Evolutionary conservation across 2,888 invertebrate species (phyloP).

Genomic region (Drosophila paracracens): DNA sequence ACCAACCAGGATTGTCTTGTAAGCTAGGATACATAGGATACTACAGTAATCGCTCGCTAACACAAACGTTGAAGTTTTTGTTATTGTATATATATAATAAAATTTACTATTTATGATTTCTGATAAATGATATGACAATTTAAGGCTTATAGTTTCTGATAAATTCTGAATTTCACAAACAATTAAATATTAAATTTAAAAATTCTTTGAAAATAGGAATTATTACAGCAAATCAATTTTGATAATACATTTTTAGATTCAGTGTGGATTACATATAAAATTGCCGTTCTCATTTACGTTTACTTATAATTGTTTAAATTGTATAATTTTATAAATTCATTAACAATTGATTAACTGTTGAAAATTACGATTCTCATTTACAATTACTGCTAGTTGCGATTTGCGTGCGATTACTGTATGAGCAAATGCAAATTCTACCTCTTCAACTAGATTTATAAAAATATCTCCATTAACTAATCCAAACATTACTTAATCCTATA

Average conservation of each 20-base stretch:
- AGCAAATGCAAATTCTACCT: background rate
- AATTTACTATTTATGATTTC: background rate
- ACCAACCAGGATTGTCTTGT: background rate
- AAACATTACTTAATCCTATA: background rate
- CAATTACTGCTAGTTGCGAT: background rate
- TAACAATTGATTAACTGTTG: too few species aligned
- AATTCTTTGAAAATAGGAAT: too few species aligned
- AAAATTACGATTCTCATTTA: background rate
- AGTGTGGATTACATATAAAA: too few species aligned
- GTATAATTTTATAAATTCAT: too few species aligned
- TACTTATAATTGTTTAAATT: too few species aligned
- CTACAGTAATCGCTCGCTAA: background rate
- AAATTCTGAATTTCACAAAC: background rate
- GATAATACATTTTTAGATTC: too few species aligned
- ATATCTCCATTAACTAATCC: background rate
- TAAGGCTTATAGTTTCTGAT: background rate
- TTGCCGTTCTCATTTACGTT: background rate
- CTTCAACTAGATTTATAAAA: background rate
- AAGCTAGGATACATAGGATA: background rate
- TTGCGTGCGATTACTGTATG: background rate
- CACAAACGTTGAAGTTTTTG: background rate
- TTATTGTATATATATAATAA: too few species aligned
- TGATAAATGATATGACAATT: background rate
- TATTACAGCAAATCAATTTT: too few species aligned
- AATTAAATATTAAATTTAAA: background rate